Conservation (phyloP, 2,888 invertebrate species). For the Pseudococcus viburni region DNA sequence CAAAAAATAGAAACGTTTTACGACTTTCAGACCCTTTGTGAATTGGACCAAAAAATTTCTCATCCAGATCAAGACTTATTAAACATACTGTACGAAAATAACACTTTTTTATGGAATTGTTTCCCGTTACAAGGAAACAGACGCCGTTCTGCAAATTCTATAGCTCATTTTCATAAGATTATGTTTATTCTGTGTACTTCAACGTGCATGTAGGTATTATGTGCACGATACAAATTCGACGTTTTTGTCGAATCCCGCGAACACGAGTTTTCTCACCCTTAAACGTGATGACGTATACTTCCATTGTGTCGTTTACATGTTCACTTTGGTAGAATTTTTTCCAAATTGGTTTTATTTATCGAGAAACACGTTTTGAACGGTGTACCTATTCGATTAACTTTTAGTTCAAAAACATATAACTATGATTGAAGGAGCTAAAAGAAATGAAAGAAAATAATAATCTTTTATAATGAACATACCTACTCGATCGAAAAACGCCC, state of each 20-base stretch:
- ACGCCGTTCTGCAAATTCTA: background rate
- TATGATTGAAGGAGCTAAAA: background rate
- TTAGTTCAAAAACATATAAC: background rate
- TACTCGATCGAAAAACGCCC: too few relatives aligned
- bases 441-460: background rate
- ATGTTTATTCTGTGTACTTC: background rate
- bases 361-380: background rate
- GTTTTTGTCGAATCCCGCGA: background rate
- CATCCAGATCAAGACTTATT: too few relatives aligned
- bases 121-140: background rate
- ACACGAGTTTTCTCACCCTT: background rate
- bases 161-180: slow-evolving; percentile 12
- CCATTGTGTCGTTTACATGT: background rate
- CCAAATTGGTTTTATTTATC: background rate
- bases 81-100: background rate
- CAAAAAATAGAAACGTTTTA: too few relatives aligned
- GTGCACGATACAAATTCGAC: background rate
- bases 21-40: too few relatives aligned
- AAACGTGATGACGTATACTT: background rate
- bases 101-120: background rate
- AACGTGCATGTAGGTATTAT: background rate
- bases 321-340: background rate
- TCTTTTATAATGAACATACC: too few relatives aligned
- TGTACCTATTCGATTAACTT: background rate
- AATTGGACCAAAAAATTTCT: too few relatives aligned